A percentile compares a stretch with the other conserved stretches of the same genome.
Evolutionary conservation across 2,888 invertebrate species (phyloP).

Genomic region (Dyspetes luteomarginatus): DNA sequence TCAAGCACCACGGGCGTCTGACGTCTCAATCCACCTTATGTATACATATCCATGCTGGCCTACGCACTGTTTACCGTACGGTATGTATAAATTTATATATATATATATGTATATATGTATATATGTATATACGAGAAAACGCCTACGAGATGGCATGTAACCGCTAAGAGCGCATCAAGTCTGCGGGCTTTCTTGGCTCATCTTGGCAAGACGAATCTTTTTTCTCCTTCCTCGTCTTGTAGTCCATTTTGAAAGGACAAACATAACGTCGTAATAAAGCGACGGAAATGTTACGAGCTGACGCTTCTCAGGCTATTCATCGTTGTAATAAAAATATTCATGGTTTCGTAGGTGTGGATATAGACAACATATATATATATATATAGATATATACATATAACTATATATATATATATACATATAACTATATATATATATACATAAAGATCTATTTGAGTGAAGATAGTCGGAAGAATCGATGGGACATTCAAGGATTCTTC

Average conservation of each 20-base stretch:
- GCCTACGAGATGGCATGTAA: constrained; percentile 66
- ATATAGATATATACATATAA: not conserved
- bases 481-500: constrained; percentile 1
- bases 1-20: constrained; percentile 82
- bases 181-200: constrained; percentile 28
- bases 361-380: not conserved
- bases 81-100: no score
- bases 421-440: not conserved
- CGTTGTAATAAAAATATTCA: constrained; percentile 31
- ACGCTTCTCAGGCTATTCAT: constrained; percentile 11
- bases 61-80: constrained; percentile 60
- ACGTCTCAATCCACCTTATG: constrained; percentile 82
- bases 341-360: not conserved
- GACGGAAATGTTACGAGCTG: constrained; percentile 40
- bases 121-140: constrained; percentile 44
- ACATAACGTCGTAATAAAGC: constrained; percentile 24
- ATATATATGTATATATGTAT: no score
- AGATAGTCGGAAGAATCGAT: not conserved
- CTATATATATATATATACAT: not conserved
- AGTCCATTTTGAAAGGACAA: constrained; percentile 48
- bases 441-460: not conserved
- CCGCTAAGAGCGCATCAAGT: constrained; percentile 58
- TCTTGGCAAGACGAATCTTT: constrained; percentile 26
- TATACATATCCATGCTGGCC: constrained; percentile 63
- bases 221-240: constrained; percentile 39